These are phyloP conservation scores for Phaethon lepturus DNA, from an alignment of 2,113 vertebrate species.

Conservation along the genomic window DNA sequence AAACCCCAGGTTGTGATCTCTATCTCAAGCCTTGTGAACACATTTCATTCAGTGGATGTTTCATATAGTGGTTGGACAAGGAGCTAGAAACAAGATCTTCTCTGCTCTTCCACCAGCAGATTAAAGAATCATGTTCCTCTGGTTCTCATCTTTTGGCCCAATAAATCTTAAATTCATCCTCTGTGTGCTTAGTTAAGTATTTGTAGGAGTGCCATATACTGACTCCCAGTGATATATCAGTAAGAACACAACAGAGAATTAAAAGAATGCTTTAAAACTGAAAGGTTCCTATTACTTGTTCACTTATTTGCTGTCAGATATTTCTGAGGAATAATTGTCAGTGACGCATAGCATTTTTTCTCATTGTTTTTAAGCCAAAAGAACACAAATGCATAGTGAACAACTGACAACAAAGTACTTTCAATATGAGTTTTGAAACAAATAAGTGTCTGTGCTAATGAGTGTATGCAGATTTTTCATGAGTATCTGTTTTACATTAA, in stretches of 20 bases:
- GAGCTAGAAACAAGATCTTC: neutral
- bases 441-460: neutral
- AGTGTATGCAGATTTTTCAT: neutral
- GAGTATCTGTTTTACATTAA: neutral
- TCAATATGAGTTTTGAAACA: neutral
- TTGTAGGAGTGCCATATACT: neutral
- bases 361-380: neutral
- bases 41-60: neutral
- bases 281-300: neutral
- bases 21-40: neutral
- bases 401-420: neutral
- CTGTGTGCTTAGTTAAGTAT: neutral
- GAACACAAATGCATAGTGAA: neutral
- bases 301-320: neutral
- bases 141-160: neutral
- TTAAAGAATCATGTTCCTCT: neutral
- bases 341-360: neutral
- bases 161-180: neutral
- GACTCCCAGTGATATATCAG: neutral
- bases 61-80: neutral
- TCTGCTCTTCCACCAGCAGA: neutral
- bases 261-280: neutral
- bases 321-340: neutral
- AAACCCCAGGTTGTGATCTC: neutral
- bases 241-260: neutral